Conservation (phyloP, 2,888 invertebrate species). For the Hecatera dysodea region DNA sequence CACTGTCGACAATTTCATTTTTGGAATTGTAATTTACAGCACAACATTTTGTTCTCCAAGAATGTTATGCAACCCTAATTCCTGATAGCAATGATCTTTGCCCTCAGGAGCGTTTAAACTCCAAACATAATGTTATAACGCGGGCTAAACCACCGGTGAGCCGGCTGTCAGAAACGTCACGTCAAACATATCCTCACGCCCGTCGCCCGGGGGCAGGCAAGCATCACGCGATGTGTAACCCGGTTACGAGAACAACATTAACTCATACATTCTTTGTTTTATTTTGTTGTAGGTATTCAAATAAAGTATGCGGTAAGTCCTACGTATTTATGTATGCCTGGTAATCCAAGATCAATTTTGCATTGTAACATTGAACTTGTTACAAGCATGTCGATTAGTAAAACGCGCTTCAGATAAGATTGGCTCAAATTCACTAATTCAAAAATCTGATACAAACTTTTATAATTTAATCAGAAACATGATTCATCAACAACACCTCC, state of each 20-base stretch:
- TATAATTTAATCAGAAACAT: no score
- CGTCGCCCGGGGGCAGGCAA: constrained; percentile 70
- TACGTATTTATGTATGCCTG: constrained; percentile 51
- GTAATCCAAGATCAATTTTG: constrained; percentile 42
- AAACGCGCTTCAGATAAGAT: neutral
- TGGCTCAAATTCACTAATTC: no score
- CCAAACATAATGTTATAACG: constrained; percentile 47
- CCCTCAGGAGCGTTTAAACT: constrained; percentile 50
- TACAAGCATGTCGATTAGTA: neutral
- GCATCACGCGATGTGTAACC: constrained; percentile 68
- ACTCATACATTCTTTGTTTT: constrained; percentile 42
- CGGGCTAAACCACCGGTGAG: constrained; percentile 53
- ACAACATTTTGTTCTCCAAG: neutral
- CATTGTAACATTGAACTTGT: constrained; percentile 21
- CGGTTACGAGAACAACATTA: constrained; percentile 56
- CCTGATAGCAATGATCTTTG: constrained; percentile 43
- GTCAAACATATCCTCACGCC: constrained; percentile 61
- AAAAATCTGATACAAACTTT: no score
- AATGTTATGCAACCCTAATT: constrained; percentile 40
- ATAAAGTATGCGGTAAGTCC: constrained; percentile 16
- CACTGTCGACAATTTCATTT: neutral
- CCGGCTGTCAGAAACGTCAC: constrained; percentile 66
- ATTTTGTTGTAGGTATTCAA: constrained; percentile 23
- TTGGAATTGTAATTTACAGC: neutral
- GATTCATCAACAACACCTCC: no score